These are phyloP conservation scores for Pyrocoelia pectoralis DNA, from an alignment of 2,888 invertebrate species.

Conservation along the genomic window DNA sequence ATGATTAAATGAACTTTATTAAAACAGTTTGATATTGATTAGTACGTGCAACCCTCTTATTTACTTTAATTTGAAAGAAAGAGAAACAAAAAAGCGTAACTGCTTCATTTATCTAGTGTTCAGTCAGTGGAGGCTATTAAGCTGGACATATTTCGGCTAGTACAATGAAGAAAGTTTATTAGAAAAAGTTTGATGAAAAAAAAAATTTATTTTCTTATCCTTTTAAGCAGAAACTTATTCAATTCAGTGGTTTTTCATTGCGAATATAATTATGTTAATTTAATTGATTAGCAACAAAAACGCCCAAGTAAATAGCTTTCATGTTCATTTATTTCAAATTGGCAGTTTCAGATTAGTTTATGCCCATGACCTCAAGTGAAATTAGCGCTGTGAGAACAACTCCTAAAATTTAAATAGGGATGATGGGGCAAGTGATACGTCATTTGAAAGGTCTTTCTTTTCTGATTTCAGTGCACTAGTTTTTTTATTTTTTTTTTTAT, in stretches of 20 bases:
- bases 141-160: neutral
- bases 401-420: no score
- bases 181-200: neutral
- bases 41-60: no score
- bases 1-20: no score
- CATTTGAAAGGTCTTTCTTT: no score
- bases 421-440: no score
- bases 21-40: no score
- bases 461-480: no score
- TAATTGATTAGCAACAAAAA: neutral
- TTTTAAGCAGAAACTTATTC: neutral
- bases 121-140: neutral
- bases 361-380: no score
- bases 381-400: no score
- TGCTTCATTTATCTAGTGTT: neutral
- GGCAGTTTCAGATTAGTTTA: no score
- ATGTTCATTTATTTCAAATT: no score
- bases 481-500: no score
- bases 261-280: neutral
- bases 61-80: neutral
- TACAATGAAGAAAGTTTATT: neutral
- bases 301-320: neutral
- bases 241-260: neutral
- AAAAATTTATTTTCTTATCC: neutral
- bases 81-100: neutral